These are phyloP conservation scores for Sebastes variabilis DNA, from an alignment of 2,797 vertebrate genomes.

Conservation along the genomic window DNA sequence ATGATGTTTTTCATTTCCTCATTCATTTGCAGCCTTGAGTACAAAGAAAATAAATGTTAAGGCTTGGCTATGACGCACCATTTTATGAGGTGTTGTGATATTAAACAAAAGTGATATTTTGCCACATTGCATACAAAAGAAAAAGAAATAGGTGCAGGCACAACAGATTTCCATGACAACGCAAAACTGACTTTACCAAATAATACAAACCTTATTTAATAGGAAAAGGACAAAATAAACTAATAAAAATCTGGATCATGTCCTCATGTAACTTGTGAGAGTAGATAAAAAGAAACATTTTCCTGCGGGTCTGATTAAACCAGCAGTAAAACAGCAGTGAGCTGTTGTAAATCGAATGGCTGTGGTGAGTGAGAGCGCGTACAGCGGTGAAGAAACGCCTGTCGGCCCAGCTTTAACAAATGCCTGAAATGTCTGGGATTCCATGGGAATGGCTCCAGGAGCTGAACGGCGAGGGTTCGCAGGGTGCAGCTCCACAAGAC, in stretches of 20 bases:
- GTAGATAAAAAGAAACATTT: constrained; percentile 17
- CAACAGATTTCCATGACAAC: neutral
- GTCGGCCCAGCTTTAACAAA: constrained; percentile 76
- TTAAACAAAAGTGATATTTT: constrained; percentile 24
- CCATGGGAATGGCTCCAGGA: constrained; percentile 78
- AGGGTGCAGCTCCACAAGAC: constrained; percentile 71
- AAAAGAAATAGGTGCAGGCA: neutral
- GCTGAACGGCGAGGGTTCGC: constrained; percentile 67
- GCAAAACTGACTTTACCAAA: neutral
- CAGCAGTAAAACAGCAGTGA: constrained; percentile 30
- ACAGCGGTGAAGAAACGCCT: constrained; percentile 65
- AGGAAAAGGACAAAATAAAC: neutral
- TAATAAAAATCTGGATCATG: constrained; percentile 13
- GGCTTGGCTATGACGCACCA: neutral
- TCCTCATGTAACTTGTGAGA: neutral
- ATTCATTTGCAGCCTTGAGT: constrained; percentile 10
- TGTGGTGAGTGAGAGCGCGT: constrained; percentile 31
- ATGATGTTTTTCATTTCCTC: neutral
- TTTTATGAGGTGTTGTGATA: constrained; percentile 5
- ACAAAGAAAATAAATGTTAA: neutral
- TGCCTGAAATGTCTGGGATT: constrained; percentile 83
- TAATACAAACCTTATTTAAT: neutral
- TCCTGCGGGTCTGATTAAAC: constrained; percentile 23
- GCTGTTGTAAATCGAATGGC: constrained; percentile 40
- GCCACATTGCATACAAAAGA: neutral